A percentile compares a stretch with the other conserved stretches of the same genome.
Conservation (phyloP, 2,797 vertebrate species). For the Lithobates pipiens region DNA sequence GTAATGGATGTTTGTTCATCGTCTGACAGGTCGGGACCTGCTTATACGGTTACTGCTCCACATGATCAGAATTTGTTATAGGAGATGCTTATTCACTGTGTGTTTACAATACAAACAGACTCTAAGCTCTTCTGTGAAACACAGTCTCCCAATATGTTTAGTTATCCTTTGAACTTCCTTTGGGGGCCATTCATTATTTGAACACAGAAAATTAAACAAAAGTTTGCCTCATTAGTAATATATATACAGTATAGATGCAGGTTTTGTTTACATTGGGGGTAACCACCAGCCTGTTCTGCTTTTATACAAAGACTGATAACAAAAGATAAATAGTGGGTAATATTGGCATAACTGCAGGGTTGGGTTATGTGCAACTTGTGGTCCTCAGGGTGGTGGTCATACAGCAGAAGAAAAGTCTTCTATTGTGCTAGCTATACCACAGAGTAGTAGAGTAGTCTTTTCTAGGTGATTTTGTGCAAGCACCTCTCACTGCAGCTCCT, state of each 20-base stretch:
- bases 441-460: too few relatives aligned
- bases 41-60: neutral
- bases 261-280: neutral
- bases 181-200: neutral
- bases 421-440: too few relatives aligned
- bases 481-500: too few relatives aligned
- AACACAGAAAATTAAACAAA: neutral
- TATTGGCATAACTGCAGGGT: too few relatives aligned
- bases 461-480: too few relatives aligned
- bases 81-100: neutral
- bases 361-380: too few relatives aligned
- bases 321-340: too few relatives aligned
- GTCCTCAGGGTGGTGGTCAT: too few relatives aligned
- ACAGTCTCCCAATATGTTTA: neutral
- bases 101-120: slow-evolving; percentile 22
- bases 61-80: slow-evolving; percentile 9
- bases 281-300: too few relatives aligned
- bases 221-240: neutral
- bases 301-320: too few relatives aligned
- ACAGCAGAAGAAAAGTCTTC: too few relatives aligned
- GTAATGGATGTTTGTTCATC: neutral
- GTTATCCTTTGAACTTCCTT: neutral
- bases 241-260: neutral
- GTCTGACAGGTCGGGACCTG: slow-evolving; percentile 15
- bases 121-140: neutral